Evolutionary conservation across 2,888 invertebrate species (phyloP), one percentile per base, ranked within the genome.

Genomic region (Macrophya annulata): DNA sequence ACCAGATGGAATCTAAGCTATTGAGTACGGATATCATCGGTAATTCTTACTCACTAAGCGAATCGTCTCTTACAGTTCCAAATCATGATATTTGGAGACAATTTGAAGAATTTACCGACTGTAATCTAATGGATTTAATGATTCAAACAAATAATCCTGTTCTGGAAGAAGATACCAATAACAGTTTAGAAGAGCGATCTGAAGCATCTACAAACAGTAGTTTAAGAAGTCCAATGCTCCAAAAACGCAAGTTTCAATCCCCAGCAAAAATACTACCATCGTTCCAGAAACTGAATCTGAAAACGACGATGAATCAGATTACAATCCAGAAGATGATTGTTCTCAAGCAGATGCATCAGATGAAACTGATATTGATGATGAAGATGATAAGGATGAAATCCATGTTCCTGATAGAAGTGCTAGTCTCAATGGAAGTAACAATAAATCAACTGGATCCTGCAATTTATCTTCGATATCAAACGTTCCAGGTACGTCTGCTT

Each of bases 401-500:
- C 37, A 9, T 31, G 1, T 17, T 55, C 51, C 17, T 51, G 10
- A 25, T 31, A n/a, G 0, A 31, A 37, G n/a, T 9, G 37, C 9
- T 12, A 77, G 55, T 55, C 31, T 77, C 17, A 31, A 77, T 37
- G 25, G 37, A 48, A 77, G 77, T 31, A 51, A 25, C 37, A 77
- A 51, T 55, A 4, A 77, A 77, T 77, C 77, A 17, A 55, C 48
- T 31, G 51, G 55, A 37, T 77, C 77, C 5, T 77, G 25, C 51
- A 55, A 48, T 31, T 55, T 77, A 51, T 77, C 77, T 51, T 77
- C 37, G 31, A 55, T 21, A 17, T 82, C 68, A 10, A 82, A 82
- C 37, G 40, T 82, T 82, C 82, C 82, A 2, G 82, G 82, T 45
- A 82, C 62, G 62, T 40, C 40, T 45, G 82, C 82, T 37, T 82